Percentiles rank a stretch among this genome's conserved stretches.
These are phyloP conservation scores for Lasioglossum zephyrum DNA, from an alignment of 2,888 invertebrate species.

Conservation along the genomic window DNA sequence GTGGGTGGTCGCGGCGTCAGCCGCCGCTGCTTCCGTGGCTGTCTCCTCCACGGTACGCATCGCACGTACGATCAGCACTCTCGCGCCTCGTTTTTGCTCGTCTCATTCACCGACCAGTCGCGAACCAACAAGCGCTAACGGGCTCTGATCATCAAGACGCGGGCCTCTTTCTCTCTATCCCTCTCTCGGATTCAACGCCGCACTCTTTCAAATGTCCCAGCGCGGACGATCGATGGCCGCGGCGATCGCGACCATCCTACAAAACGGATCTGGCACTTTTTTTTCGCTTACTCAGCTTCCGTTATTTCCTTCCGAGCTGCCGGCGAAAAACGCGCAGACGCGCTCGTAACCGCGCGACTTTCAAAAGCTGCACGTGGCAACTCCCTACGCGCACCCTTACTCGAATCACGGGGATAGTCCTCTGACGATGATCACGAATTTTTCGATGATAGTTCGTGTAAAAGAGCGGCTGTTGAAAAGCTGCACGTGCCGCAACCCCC, in stretches of 20 bases:
- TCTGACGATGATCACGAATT: background rate
- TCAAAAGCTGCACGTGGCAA: background rate
- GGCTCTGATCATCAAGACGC: background rate
- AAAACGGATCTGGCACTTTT: slow-evolving; percentile 32
- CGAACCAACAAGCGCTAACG: slow-evolving; percentile 17
- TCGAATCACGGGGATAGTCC: background rate
- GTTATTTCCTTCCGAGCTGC: background rate
- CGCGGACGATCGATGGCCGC: slow-evolving; percentile 49
- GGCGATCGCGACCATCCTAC: slow-evolving; percentile 57
- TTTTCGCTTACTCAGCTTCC: background rate
- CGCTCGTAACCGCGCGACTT: slow-evolving; percentile 42
- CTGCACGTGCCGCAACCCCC: background rate
- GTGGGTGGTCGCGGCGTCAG: slow-evolving; percentile 60
- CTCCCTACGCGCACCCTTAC: background rate
- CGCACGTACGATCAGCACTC: slow-evolving; percentile 69
- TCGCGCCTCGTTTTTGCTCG: slow-evolving; percentile 62
- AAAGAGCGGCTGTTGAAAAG: background rate
- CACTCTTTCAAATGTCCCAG: slow-evolving; percentile 27
- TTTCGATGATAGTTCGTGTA: background rate
- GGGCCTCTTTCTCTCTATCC: background rate
- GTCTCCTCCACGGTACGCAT: slow-evolving; percentile 80
- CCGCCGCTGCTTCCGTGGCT: slow-evolving; percentile 73
- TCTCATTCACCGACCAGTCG: slow-evolving; percentile 54
- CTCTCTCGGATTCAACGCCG: background rate
- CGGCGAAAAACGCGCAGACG: background rate